Evolutionary conservation across 2,888 invertebrate genomes (phyloP).

Genomic region (Dasysyrphus albostriatus): DNA sequence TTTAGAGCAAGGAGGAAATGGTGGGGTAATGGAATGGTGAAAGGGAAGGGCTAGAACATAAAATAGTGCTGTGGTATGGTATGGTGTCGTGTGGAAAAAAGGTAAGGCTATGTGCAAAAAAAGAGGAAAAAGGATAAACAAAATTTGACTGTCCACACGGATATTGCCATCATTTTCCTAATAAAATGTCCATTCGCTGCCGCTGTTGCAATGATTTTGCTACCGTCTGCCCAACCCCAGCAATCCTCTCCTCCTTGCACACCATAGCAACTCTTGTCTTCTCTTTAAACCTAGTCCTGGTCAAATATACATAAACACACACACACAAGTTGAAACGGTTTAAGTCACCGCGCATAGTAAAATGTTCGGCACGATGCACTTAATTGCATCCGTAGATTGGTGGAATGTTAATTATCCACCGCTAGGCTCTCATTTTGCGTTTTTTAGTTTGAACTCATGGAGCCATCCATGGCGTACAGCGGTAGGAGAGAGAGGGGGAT

Average conservation of each 20-base stretch:
- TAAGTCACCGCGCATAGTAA: constrained; percentile 36
- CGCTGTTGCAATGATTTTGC: constrained; percentile 36
- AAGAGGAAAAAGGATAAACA: neutral
- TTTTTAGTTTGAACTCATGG: constrained; percentile 7
- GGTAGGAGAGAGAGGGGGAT: neutral
- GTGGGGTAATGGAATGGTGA: neutral
- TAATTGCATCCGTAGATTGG: constrained; percentile 62
- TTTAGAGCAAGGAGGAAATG: constrained; percentile 9
- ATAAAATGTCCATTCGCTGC: constrained; percentile 53
- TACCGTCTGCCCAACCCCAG: neutral
- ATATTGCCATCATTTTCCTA: constrained; percentile 44
- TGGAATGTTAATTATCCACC: constrained; percentile 54
- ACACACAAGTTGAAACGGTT: neutral
- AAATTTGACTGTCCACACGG: constrained; percentile 46
- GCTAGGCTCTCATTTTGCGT: constrained; percentile 27
- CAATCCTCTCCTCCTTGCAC: neutral
- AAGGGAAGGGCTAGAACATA: constrained; percentile 1
- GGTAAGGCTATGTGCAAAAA: constrained; percentile 26
- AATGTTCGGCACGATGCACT: constrained; percentile 57
- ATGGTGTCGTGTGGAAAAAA: constrained; percentile 36
- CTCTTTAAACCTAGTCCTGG: neutral
- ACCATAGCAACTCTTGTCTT: neutral
- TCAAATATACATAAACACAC: neutral
- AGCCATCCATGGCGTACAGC: too few species aligned
- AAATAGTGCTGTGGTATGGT: constrained; percentile 6